Evolutionary conservation across 2,888 invertebrate species (phyloP).

Genomic region (Drosophila ezoana): DNA sequence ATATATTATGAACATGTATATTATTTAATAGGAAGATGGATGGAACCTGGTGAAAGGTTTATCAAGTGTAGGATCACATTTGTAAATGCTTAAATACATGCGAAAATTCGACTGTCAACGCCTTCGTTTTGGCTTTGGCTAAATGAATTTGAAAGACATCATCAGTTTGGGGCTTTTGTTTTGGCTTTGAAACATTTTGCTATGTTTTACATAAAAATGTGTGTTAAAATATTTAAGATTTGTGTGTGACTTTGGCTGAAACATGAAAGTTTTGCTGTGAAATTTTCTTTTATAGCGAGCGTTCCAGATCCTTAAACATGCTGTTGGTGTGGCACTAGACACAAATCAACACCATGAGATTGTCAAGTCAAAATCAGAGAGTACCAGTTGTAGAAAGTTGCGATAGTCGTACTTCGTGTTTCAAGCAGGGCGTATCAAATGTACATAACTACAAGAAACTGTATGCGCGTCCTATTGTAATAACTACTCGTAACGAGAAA

Average conservation of each 20-base stretch:
- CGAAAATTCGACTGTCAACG: too few species aligned
- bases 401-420: slow-evolving; percentile 47
- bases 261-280: slow-evolving; percentile 19
- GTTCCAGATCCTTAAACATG: slow-evolving; percentile 51
- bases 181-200: too few species aligned
- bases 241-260: slow-evolving; percentile 10
- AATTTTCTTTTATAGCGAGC: slow-evolving; percentile 4
- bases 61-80: too few species aligned
- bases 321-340: slow-evolving; percentile 64
- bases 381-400: slow-evolving; percentile 60
- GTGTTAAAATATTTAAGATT: background rate
- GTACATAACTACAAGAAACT: slow-evolving; percentile 13
- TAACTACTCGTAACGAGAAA: slow-evolving; percentile 46
- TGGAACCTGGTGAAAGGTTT: too few species aligned
- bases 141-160: too few species aligned
- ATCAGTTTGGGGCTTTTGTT: too few species aligned
- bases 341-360: slow-evolving; percentile 71
- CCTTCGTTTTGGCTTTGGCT: too few species aligned
- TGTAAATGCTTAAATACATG: too few species aligned
- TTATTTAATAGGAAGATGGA: too few species aligned
- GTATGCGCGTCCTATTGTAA: slow-evolving; percentile 42
- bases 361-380: slow-evolving; percentile 72
- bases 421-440: slow-evolving; percentile 43
- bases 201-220: too few species aligned
- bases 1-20: too few species aligned